phyloP scores from a whole-genome alignment of 1,140 invertebrate genomes.

The Chironomus tepperi region DNA sequence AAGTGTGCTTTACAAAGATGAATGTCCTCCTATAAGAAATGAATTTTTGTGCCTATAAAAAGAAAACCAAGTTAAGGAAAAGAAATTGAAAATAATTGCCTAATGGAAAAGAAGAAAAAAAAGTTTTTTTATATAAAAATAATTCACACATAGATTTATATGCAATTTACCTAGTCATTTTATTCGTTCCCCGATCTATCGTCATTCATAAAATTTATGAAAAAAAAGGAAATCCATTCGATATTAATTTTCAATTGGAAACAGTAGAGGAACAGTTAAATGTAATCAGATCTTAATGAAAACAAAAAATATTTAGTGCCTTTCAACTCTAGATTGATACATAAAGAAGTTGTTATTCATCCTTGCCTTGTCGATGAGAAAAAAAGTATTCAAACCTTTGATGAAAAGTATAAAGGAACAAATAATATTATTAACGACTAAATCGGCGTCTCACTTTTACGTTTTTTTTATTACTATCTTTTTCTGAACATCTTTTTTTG shows the following conservation, averaged over 20 bases:
- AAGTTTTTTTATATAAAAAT: neutral
- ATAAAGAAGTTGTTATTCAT: neutral
- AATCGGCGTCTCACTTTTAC: neutral
- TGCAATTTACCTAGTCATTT: slow-evolving; percentile 4
- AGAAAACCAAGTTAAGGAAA: neutral
- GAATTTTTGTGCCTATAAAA: slow-evolving; percentile 5
- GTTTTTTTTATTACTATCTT: neutral
- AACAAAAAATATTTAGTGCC: neutral
- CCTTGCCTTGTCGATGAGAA: neutral
- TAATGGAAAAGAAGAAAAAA: neutral
- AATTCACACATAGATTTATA: neutral
- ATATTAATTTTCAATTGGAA: neutral
- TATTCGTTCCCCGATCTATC: neutral
- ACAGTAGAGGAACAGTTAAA: neutral
- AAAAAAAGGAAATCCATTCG: too few relatives aligned
- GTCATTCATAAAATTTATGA: neutral
- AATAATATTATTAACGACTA: neutral
- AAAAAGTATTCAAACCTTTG: neutral
- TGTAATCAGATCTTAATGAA: neutral
- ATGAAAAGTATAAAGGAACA: neutral
- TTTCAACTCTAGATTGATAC: neutral
- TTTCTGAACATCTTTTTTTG: slow-evolving; percentile 1
- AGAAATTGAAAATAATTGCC: neutral
- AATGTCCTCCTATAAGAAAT: neutral
- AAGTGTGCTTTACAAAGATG: neutral